Percentiles rank a stretch among this genome's conserved stretches.
Evolutionary conservation across 2,113 vertebrate genomes (phyloP).

Genomic region (Burhinus bistriatus): DNA sequence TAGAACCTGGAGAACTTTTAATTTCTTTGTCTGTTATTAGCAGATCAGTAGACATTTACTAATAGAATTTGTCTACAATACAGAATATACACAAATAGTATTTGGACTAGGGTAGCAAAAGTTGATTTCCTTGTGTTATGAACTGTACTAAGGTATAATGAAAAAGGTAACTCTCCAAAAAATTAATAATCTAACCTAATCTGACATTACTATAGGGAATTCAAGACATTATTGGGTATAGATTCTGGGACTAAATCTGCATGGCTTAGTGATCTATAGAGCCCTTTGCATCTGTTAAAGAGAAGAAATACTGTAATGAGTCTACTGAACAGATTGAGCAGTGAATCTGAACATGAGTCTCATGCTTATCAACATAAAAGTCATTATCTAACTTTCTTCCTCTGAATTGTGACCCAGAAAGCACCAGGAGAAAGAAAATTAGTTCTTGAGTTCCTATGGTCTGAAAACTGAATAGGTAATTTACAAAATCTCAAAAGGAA

Average conservation of each 20-base stretch:
- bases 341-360: not conserved
- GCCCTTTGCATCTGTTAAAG: not conserved
- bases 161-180: not conserved
- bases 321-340: not conserved
- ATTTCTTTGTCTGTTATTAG: not conserved
- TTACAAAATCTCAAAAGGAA: not conserved
- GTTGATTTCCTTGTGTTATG: not conserved
- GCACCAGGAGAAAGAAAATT: not conserved
- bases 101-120: not conserved
- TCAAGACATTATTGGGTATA: not conserved
- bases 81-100: not conserved
- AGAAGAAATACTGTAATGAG: not conserved
- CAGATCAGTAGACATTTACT: not conserved
- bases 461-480: not conserved
- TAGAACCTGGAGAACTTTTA: not conserved
- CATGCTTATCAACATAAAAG: not conserved
- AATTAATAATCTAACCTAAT: not conserved
- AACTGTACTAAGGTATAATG: not conserved
- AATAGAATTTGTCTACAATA: not conserved
- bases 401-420: slow-evolving; percentile 10
- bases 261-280: not conserved
- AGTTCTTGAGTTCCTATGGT: not conserved
- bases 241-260: not conserved
- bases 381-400: not conserved
- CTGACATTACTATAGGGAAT: not conserved